Base-by-base conservation (phyloP, 2,797 vertebrate genomes). In the Microtus obscurus region DNA sequence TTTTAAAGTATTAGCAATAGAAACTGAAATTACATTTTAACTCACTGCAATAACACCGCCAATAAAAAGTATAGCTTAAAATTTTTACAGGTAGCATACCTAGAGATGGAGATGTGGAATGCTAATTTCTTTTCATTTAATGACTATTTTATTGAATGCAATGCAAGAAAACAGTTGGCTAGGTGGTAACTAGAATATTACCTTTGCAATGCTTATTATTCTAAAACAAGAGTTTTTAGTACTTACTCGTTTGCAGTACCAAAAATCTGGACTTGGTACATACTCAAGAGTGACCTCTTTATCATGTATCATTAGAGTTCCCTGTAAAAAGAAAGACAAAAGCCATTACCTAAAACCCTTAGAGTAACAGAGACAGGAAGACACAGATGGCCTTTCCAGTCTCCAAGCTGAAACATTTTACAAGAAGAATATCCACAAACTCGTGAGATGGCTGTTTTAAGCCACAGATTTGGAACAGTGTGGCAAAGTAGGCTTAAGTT, bases 231-330 rank as follows among this genome's bases (percentile, higher is more conserved):
- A 89, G 88, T 90, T 92, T 65, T 87, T 43, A 11, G 91, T 97
- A 98, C 98, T 98, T 97, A 99, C 99, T 92, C 98, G 98, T 97
- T 98, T 98, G 97, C 98, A 99, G 95, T 97, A 98, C 98, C 98
- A 99, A 40, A 98, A 98, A 94, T 98, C 98, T n/a, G 97, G 98
- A 94, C 98, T 98, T 0, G 98, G 98, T 88, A 98, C 98, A 97
- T 99, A 99, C 96, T 99, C 98, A 74, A 99, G 97, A 78, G 98
- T 98, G 90, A 99, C 98, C 79, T 99, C 98, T 97, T 98, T 98
- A 95, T 98, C 98, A 97, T 97, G 98, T 6, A 99, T 98, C 37
- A 98, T 96, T 94, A 99, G 97, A 95, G 97, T 98, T 97, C 99
- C 98, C 99, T 99, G 98, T 97, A 97, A 97, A 98, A 97, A 98